A percentile compares a stretch with the other conserved stretches of the same genome.
Conservation (phyloP, 1,140 invertebrate species). For the Brachionus angularis region DNA sequence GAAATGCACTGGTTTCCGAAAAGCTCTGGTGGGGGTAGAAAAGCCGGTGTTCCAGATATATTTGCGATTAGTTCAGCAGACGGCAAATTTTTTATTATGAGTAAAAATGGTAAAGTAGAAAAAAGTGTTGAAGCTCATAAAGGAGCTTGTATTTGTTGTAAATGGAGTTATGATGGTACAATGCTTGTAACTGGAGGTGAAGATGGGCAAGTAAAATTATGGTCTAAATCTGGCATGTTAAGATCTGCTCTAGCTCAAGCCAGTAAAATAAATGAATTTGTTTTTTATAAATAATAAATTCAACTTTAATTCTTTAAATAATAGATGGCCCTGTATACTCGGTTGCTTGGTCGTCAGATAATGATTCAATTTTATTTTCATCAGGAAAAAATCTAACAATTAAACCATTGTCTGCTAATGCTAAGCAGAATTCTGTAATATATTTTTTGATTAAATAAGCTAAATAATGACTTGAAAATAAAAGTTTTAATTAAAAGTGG, state of each 20-base stretch:
- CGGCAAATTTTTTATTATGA: slow-evolving; percentile 85
- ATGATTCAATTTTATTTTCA: slow-evolving; percentile 75
- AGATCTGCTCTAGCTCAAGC: slow-evolving; percentile 77
- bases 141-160: slow-evolving; percentile 70
- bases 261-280: slow-evolving; percentile 58
- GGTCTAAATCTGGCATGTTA: slow-evolving; percentile 90
- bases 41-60: slow-evolving; percentile 68
- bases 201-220: slow-evolving; percentile 91
- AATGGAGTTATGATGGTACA: slow-evolving; percentile 87
- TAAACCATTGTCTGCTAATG: slow-evolving; percentile 81
- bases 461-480: background rate
- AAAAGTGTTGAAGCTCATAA: slow-evolving; percentile 85
- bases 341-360: slow-evolving; percentile 80
- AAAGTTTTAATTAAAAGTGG: slow-evolving; percentile 64
- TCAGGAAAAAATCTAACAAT: slow-evolving; percentile 76
- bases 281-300: background rate
- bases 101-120: slow-evolving; percentile 81
- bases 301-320: background rate
- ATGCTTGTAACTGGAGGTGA: slow-evolving; percentile 87
- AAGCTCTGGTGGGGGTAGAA: slow-evolving; percentile 4
- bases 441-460: background rate
- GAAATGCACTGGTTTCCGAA: slow-evolving; percentile 76
- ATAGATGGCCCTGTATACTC: slow-evolving; percentile 61
- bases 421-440: slow-evolving; percentile 73
- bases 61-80: slow-evolving; percentile 83